phyloP scores from a whole-genome alignment of 2,797 vertebrate species.

The Hippocampus kuda region DNA sequence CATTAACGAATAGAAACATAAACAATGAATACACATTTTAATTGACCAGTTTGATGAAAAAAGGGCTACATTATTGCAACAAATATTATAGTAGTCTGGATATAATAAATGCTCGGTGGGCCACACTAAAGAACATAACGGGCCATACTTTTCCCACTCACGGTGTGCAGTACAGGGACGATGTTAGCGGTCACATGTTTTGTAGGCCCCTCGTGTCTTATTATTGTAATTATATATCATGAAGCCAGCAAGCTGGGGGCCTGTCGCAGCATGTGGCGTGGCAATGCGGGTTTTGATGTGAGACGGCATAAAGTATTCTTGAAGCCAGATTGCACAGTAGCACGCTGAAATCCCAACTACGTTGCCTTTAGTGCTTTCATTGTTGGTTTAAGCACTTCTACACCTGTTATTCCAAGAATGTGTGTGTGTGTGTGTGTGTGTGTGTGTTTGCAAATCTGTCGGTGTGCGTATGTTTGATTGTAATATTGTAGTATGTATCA shows the following conservation, averaged over 20 bases:
- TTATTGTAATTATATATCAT: slow-evolving; percentile 71
- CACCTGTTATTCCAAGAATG: not conserved
- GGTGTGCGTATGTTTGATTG: not conserved
- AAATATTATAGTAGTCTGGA: not conserved
- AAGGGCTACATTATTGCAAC: too few species aligned
- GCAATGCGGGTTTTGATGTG: slow-evolving; percentile 47
- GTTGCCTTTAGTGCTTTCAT: slow-evolving; percentile 6
- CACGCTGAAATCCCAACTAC: slow-evolving; percentile 19
- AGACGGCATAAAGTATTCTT: not conserved
- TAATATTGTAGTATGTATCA: not conserved
- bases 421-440: not conserved
- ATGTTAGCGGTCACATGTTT: not conserved
- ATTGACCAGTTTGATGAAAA: too few species aligned
- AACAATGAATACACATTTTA: too few species aligned
- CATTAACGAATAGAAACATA: too few species aligned
- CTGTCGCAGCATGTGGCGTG: slow-evolving; percentile 56
- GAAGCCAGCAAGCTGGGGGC: slow-evolving; percentile 60
- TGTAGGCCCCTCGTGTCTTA: slow-evolving; percentile 37
- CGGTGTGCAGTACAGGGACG: not conserved
- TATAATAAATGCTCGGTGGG: not conserved
- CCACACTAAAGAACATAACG: not conserved
- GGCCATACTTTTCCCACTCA: not conserved
- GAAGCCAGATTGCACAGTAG: slow-evolving; percentile 20
- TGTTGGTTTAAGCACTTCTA: not conserved
- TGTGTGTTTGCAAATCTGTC: not conserved